Conservation (phyloP, 2,113 vertebrate species). For the Alligator sinensis region DNA sequence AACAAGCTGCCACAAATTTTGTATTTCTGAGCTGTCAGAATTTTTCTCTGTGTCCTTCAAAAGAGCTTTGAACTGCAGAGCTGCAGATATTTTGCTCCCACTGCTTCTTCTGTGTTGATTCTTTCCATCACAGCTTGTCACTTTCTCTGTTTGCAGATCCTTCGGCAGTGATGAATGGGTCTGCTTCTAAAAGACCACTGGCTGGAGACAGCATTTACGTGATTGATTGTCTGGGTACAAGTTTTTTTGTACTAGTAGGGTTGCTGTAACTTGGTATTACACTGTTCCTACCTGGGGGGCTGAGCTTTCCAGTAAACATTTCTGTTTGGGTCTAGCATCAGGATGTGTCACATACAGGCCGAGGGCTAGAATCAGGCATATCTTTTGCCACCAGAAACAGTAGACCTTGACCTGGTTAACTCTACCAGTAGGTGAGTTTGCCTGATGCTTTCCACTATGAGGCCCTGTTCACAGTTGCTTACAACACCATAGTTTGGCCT, state of each 20-base stretch:
- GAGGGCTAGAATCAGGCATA: neutral
- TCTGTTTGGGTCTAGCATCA: neutral
- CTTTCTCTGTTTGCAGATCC: neutral
- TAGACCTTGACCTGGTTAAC: neutral
- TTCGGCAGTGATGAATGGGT: neutral
- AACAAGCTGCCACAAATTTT: neutral
- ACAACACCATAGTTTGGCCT: fast-evolving
- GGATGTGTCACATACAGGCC: neutral
- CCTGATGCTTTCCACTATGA: neutral
- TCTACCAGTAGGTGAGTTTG: neutral
- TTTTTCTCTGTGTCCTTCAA: neutral
- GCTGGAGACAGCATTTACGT: neutral
- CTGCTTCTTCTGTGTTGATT: neutral
- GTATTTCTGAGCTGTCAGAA: neutral
- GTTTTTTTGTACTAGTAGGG: neutral
- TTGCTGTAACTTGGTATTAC: neutral
- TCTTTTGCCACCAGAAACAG: fast-evolving
- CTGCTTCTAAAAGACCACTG: neutral
- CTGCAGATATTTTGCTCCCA: slow-evolving; percentile 15
- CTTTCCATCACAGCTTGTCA: neutral
- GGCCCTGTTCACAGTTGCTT: fast-evolving
- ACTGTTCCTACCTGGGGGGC: fast-evolving
- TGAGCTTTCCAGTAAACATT: fast-evolving
- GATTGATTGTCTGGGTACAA: fast-evolving
- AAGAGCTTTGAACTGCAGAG: neutral